Base-by-base conservation (phyloP, 2,888 invertebrate species). In the Sceliomorpha sp. region DNA sequence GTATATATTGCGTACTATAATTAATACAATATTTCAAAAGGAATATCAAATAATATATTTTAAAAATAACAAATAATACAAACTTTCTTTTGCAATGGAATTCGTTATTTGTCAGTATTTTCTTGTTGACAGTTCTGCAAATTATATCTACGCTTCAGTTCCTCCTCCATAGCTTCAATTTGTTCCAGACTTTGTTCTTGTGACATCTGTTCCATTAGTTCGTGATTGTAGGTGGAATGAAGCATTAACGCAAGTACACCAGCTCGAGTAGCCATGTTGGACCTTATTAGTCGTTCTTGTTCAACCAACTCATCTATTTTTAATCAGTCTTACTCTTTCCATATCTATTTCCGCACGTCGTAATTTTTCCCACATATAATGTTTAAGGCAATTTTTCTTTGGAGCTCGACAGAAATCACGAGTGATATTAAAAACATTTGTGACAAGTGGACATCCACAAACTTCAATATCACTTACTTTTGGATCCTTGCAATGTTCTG, bases 201-300 rank as follows among this genome's bases (percentile, higher is more conserved):
- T 0, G 90, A 89, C 73, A 93, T 89, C 77, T 92, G 91, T 80
- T 95, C 95, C 93, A 96, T 95, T 0, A 96, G 91, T 77, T 96
- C 96, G 84, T 98, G 97, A 89, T 98, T 97, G 85, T 97, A 97
- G 0, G 98, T 98, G 3, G 98, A 97, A 87, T 99, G 98, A n/a
- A 99, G 89, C 94, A 99, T 95, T 0, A 99, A 90, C 0, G 97
- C 96, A 8, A 99, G 89, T 0, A 98, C 96, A 0, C 98, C 98
- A 34, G 97, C 97, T 59, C 98, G 92, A 76, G 92, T 93, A 1
- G 93, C 91, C 90, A 94, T 92, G 9, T 91, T 91, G 8, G 90
- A 90, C 1, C 97, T 90, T 17, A 97, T 94, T 79, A 94, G 95
- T 66, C 97, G 91, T 89, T 98, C 98, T 85, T 98, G 96, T 79